These are phyloP conservation scores for Tenthredo mesomela DNA, from an alignment of 2,888 invertebrate species.

Conservation along the genomic window DNA sequence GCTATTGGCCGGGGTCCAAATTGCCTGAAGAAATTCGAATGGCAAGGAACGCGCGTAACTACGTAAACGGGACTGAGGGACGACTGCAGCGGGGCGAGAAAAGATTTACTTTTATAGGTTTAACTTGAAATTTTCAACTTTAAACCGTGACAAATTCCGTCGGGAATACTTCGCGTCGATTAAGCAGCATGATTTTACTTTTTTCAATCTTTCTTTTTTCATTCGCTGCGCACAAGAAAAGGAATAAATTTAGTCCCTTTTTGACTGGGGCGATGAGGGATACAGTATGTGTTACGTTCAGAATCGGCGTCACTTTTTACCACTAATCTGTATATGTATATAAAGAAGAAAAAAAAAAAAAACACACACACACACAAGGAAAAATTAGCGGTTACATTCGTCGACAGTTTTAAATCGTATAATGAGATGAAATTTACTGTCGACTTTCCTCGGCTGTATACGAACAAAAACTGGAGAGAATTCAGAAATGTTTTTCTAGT, in stretches of 20 bases:
- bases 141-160: not conserved
- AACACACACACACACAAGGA: not conserved
- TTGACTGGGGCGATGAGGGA: not conserved
- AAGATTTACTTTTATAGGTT: slow-evolving; percentile 48
- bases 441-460: not conserved
- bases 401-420: not conserved
- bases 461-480: slow-evolving; percentile 36
- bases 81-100: slow-evolving; percentile 6
- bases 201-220: not conserved
- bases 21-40: slow-evolving; percentile 35
- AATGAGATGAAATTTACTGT: slow-evolving; percentile 6
- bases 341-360: not conserved
- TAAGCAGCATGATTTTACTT: not conserved
- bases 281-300: not conserved
- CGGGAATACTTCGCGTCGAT: slow-evolving; percentile 13
- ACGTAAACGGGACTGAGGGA: slow-evolving; percentile 15
- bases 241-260: not conserved
- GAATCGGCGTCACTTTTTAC: slow-evolving; percentile 1
- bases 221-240: not conserved
- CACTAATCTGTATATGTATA: not conserved
- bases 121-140: slow-evolving; percentile 37
- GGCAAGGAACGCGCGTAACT: slow-evolving; percentile 19
- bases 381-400: not conserved
- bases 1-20: slow-evolving; percentile 33
- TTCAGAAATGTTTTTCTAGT: slow-evolving; percentile 39